A percentile compares a stretch with the other conserved stretches of the same genome.
These are phyloP conservation scores for Melanostigma gelatinosum DNA, from an alignment of 2,113 vertebrate species.

Conservation along the genomic window DNA sequence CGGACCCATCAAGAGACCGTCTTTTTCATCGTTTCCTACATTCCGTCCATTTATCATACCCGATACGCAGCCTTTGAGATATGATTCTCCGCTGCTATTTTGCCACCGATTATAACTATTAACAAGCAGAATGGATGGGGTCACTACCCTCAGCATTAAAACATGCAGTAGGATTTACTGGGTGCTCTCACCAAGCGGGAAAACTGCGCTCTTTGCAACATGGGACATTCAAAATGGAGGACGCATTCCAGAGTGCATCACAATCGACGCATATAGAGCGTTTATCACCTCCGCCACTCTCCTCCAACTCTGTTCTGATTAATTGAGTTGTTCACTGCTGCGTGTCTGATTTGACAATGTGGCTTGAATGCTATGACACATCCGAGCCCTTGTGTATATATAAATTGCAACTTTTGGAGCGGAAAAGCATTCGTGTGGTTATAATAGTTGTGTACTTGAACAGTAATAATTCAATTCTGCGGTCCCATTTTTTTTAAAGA, in stretches of 20 bases:
- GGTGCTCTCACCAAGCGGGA: conserved; percentile 1
- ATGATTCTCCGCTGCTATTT: conserved; percentile 11
- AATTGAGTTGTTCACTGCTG: conserved; percentile 18
- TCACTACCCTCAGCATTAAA: conserved; percentile 41
- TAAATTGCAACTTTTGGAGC: conserved; percentile 3
- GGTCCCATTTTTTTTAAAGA: conserved; percentile 1
- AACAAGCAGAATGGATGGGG: conserved; percentile 41
- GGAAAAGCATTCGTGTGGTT: background rate
- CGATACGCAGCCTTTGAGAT: conserved; percentile 33
- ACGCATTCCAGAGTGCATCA: conserved; percentile 28
- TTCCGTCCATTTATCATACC: conserved; percentile 5
- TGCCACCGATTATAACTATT: conserved; percentile 48
- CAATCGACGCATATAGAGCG: conserved; percentile 33
- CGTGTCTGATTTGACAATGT: conserved; percentile 9
- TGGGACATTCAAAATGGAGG: conserved; percentile 15
- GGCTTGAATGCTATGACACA: conserved; percentile 4
- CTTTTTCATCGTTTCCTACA: background rate
- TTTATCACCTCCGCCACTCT: conserved; percentile 37
- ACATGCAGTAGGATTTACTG: conserved; percentile 45
- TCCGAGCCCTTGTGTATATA: background rate
- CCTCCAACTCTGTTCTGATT: conserved; percentile 30
- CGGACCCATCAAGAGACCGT: background rate
- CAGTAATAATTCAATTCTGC: conserved; percentile 41
- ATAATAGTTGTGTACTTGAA: conserved; percentile 7
- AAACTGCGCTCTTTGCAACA: background rate